Evolutionary conservation across 1,140 invertebrate genomes (phyloP).

Genomic region (Drosophila nasuta): DNA sequence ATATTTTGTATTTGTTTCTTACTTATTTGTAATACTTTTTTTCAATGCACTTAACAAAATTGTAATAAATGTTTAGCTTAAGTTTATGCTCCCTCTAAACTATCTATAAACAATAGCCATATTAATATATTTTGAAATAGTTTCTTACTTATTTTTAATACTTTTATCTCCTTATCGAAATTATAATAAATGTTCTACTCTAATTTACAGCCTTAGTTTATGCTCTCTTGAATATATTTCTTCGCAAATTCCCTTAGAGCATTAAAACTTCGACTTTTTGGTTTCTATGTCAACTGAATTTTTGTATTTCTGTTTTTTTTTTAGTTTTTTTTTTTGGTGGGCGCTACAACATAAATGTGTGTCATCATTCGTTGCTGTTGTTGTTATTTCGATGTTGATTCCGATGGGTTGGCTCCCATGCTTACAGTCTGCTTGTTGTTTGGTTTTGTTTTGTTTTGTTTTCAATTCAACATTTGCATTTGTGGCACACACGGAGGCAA

Average conservation of each 20-base stretch:
- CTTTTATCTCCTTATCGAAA: not conserved
- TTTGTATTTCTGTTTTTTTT: too few species aligned
- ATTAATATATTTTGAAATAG: too few species aligned
- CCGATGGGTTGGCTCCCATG: slow-evolving; percentile 27
- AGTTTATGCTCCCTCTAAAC: too few species aligned
- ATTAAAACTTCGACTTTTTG: not conserved
- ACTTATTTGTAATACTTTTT: not conserved
- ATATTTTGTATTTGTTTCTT: too few species aligned
- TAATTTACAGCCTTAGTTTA: too few species aligned
- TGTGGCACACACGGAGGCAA: slow-evolving; percentile 26
- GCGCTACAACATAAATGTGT: slow-evolving; percentile 29
- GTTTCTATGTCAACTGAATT: not conserved
- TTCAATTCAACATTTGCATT: slow-evolving; percentile 41
- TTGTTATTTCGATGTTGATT: slow-evolving; percentile 28
- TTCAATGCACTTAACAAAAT: not conserved
- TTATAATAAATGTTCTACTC: not conserved
- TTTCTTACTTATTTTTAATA: too few species aligned
- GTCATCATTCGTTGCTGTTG: slow-evolving; percentile 39
- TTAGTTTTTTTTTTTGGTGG: not conserved
- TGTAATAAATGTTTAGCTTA: not conserved
- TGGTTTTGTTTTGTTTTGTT: not conserved
- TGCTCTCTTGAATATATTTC: too few species aligned
- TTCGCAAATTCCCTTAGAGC: not conserved
- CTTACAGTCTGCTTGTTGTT: slow-evolving; percentile 1
- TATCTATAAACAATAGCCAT: too few species aligned